Conservation (phyloP, 2,113 vertebrate species). For the Festucalex cinctus region DNA sequence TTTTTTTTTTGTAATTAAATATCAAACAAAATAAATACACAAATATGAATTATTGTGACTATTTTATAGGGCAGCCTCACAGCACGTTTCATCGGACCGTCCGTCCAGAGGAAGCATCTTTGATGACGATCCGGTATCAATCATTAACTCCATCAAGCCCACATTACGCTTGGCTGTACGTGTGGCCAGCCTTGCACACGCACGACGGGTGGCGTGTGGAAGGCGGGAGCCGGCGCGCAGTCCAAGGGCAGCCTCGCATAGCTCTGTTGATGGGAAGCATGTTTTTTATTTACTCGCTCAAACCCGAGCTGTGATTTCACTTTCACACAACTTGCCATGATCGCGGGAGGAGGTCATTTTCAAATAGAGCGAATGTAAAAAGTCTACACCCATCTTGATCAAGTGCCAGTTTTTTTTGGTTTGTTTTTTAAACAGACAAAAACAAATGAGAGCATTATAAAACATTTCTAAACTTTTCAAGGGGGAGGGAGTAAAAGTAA, state of each 20-base stretch:
- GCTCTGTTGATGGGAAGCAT: slow-evolving; percentile 55
- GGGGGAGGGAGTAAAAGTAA: too few species aligned
- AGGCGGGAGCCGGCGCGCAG: slow-evolving; percentile 10
- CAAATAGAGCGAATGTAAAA: background rate
- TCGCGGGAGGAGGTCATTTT: slow-evolving; percentile 10
- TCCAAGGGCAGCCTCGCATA: slow-evolving; percentile 36
- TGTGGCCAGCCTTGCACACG: slow-evolving; percentile 9
- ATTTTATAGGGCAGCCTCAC: background rate
- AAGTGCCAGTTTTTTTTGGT: background rate
- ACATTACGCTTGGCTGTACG: slow-evolving; percentile 45
- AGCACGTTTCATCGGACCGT: background rate
- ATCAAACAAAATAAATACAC: too few species aligned
- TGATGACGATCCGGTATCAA: slow-evolving; percentile 60
- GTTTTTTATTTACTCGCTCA: background rate
- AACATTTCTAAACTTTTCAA: too few species aligned
- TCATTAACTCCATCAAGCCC: slow-evolving; percentile 70
- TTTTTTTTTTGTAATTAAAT: too few species aligned
- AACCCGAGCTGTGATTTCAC: background rate
- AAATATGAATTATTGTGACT: background rate
- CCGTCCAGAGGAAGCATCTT: slow-evolving; percentile 31
- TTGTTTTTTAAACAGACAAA: background rate
- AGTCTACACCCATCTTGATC: background rate
- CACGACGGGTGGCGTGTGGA: slow-evolving; percentile 59
- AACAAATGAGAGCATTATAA: background rate
- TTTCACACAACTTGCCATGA: slow-evolving; percentile 25